phyloP scores from a whole-genome alignment of 2,113 vertebrate species.

The Gracilinanus agilis region DNA sequence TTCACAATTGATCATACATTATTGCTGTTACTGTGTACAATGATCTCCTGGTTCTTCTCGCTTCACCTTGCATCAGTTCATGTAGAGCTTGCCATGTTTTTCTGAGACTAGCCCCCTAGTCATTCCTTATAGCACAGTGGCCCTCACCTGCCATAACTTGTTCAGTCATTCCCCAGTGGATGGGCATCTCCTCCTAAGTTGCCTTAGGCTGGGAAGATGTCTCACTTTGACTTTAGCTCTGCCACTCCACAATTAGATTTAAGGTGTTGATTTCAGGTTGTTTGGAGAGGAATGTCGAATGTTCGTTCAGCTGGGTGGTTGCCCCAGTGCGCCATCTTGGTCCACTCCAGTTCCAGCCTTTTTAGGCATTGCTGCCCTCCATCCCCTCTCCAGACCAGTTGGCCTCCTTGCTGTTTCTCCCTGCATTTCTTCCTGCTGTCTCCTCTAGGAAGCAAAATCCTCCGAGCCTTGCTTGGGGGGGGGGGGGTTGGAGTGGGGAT shows the following conservation, averaged over 20 bases:
- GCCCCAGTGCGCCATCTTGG: no score
- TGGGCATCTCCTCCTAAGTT: neutral
- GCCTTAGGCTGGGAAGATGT: no score
- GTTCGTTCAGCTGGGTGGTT: neutral
- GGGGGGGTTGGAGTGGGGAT: no score
- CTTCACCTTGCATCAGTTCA: neutral
- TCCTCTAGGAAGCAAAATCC: no score
- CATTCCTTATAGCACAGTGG: neutral
- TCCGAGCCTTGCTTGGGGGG: no score
- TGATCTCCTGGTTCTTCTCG: neutral
- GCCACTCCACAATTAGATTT: neutral
- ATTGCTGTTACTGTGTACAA: no score
- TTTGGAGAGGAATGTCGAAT: neutral
- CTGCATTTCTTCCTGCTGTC: no score
- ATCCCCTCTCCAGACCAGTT: neutral
- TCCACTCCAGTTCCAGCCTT: neutral
- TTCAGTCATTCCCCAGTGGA: neutral
- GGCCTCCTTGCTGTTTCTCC: neutral
- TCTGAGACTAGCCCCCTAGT: neutral
- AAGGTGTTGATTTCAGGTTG: neutral
- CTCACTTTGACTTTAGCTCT: neutral
- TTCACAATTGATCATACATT: neutral
- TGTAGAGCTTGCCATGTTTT: neutral
- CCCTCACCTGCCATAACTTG: neutral
- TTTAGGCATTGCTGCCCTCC: neutral